Conservation (phyloP, 2,797 vertebrate species). For the Pangasius sanitwongsei region DNA sequence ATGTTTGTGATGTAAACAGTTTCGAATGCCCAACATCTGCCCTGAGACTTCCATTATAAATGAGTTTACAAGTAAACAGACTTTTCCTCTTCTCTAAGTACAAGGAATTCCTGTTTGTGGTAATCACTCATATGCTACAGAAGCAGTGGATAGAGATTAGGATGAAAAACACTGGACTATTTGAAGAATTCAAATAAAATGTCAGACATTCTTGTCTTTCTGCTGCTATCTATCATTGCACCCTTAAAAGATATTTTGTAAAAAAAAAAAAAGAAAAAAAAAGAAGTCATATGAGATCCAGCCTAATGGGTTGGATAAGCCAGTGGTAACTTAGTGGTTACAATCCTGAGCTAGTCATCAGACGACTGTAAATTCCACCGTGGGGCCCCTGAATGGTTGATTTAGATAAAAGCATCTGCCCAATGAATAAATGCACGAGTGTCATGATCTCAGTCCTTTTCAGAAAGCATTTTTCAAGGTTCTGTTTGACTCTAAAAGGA, state of each 20-base stretch:
- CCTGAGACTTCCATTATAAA: not conserved
- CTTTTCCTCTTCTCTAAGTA: not conserved
- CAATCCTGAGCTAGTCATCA: constrained; percentile 1
- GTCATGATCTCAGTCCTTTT: constrained; percentile 14
- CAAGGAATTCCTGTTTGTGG: not conserved
- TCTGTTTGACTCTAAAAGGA: constrained; percentile 9
- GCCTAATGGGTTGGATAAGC: constrained; percentile 2
- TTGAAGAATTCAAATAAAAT: constrained; percentile 10
- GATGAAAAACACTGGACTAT: not conserved
- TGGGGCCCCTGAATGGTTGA: not conserved
- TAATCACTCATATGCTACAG: not conserved
- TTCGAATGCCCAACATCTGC: not conserved
- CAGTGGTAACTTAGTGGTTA: not conserved
- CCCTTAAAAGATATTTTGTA: not conserved
- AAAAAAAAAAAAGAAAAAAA: too few relatives aligned
- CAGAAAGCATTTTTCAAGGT: constrained; percentile 11
- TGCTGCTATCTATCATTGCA: not conserved
- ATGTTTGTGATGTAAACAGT: not conserved
- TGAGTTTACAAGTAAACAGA: not conserved
- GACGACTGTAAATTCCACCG: not conserved
- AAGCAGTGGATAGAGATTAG: not conserved
- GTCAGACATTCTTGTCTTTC: constrained; percentile 16
- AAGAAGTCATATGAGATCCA: not conserved
- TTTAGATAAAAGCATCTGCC: not conserved
- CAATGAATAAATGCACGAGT: constrained; percentile 17